Percentiles rank a stretch among this genome's conserved stretches.
These are phyloP conservation scores for Nineta flava DNA, from an alignment of 2,888 invertebrate species.

Conservation along the genomic window DNA sequence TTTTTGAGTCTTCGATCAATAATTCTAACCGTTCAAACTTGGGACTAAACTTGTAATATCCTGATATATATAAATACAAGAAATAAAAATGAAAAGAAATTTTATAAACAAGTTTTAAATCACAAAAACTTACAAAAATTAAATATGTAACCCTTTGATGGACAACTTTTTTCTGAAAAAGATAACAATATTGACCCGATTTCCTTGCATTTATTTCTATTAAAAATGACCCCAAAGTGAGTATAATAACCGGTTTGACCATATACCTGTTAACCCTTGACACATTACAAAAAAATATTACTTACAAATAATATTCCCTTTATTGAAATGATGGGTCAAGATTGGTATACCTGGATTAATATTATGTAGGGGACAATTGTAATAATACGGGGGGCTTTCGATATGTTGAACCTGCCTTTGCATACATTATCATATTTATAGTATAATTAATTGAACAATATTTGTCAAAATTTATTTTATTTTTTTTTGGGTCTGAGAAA, in stretches of 20 bases:
- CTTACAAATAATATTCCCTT: neutral
- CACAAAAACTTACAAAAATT: no score
- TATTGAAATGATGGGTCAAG: neutral
- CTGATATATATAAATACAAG: no score
- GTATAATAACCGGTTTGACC: conserved; percentile 5
- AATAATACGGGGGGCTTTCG: neutral
- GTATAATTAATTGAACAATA: neutral
- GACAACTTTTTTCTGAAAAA: no score
- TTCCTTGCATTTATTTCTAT: neutral
- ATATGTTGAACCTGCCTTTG: neutral
- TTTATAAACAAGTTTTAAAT: no score
- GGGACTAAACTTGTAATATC: no score
- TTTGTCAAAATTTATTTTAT: neutral
- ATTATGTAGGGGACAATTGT: neutral
- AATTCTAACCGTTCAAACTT: no score
- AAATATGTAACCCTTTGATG: no score
- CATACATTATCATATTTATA: conserved; percentile 1
- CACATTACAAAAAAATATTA: no score
- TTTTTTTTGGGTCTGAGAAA: neutral
- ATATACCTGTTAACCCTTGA: conserved; percentile 3
- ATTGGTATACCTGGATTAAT: neutral
- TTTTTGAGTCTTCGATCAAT: no score
- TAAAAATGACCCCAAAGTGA: neutral
- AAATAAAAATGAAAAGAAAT: no score
- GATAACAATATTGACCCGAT: no score